Evolutionary conservation across 2,888 invertebrate species (phyloP), one percentile per base, ranked within the genome.

Genomic region (Papilio gigon): DNA sequence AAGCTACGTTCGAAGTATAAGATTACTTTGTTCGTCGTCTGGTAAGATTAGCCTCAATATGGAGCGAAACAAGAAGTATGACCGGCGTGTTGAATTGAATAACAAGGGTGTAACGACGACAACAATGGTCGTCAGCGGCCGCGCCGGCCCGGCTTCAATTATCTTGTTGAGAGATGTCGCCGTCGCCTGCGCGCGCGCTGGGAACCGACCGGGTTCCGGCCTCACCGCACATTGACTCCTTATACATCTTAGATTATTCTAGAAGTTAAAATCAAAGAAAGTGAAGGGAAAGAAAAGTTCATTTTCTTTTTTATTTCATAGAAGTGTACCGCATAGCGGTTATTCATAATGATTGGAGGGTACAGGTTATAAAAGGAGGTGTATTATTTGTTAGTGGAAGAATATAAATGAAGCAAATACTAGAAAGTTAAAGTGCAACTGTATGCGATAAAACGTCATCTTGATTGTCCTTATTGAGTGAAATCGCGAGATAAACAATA

Each of bases 41-140:
- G 47, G 67, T 67, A 75, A 82, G 80, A 87, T 87, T 87, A 87
- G 80, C 84, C 83, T 86, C 86, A 85, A 86, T 87, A 79, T 75
- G 73, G 75, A 75, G 80, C 81, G 83, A 90, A 88, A 90, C 90
- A 90, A 89, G 85, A 78, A 79, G 83, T 74, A 71, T 76, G 82
- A 80, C 80, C 85, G 68, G 64, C 69, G 69, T 42, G 81, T 83
- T 86, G 88, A 91, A 91, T 92, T 92, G 91, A 84, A 91, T 92
- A 91, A 92, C 89, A 82, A 90, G 87, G 83, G 87, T 87, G 87
- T 88, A 89, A 89, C 87, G 84, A 87, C 89, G 86, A 85, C 84
- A 85, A 90, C 90, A 90, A 91, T 88, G 85, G 84, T 76, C 77
- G 71, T 80, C 73, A 80, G 78, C 79, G 75, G 82, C 73, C 77